These are phyloP conservation scores for Pelusios castaneus DNA, from an alignment of 2,113 vertebrate genomes.

Conservation along the genomic window DNA sequence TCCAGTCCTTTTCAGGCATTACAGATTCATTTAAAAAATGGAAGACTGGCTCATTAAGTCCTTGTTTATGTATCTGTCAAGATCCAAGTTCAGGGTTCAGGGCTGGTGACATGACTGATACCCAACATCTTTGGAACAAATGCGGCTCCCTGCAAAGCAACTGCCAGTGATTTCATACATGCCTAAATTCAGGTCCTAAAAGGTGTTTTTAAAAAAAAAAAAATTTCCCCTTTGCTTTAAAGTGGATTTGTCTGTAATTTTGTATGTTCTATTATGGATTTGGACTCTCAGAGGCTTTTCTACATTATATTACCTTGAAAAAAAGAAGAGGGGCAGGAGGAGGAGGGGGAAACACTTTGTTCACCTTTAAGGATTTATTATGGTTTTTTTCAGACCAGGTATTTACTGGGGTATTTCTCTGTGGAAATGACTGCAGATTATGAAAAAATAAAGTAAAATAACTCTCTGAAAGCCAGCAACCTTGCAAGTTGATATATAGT, in stretches of 20 bases:
- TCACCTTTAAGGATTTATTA: conserved; percentile 63
- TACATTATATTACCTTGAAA: not conserved
- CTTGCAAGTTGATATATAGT: conserved; percentile 38
- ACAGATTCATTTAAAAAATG: not conserved
- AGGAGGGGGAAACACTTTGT: conserved; percentile 12
- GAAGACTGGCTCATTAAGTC: not conserved
- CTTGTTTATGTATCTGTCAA: not conserved
- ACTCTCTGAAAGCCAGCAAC: conserved; percentile 26
- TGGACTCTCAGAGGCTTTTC: not conserved
- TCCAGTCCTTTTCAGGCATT: not conserved
- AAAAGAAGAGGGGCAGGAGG: not conserved
- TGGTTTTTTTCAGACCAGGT: not conserved
- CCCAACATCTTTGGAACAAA: not conserved
- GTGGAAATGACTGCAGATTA: conserved; percentile 43
- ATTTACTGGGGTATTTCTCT: conserved; percentile 34
- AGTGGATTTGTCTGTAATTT: conserved; percentile 43
- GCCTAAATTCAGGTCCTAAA: not conserved
- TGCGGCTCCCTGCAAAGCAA: not conserved
- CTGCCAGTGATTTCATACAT: not conserved
- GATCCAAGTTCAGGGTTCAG: not conserved
- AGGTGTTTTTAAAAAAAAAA: conserved; percentile 17
- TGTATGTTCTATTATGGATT: conserved; percentile 14
- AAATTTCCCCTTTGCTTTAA: conserved; percentile 1
- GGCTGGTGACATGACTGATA: not conserved
- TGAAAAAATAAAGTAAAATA: conserved; percentile 37